Conservation (phyloP, 2,888 invertebrate genomes). For the Philonicus albiceps region DNA sequence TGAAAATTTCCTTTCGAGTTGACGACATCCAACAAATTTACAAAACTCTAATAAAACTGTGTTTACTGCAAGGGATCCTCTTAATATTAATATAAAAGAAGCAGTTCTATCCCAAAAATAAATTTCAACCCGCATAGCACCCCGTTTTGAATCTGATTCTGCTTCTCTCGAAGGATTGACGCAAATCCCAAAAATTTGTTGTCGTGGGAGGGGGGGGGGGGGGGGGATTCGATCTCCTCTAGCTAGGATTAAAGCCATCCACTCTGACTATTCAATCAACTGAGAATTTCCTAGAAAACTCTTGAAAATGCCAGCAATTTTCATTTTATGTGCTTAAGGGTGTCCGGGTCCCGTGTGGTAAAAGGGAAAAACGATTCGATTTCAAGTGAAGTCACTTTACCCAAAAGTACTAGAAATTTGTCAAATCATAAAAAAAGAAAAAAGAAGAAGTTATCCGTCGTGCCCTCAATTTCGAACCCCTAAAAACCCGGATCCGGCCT, state of each 20-base stretch:
- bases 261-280: neutral
- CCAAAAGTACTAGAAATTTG: neutral
- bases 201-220: too few relatives aligned
- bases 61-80: neutral
- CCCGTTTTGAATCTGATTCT: neutral
- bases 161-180: neutral
- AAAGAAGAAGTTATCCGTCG: neutral
- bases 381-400: neutral
- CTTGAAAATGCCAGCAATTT: neutral
- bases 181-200: neutral
- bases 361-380: neutral
- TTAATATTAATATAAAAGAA: neutral
- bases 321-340: neutral
- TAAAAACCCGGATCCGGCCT: neutral
- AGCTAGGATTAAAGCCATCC: neutral
- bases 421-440: neutral
- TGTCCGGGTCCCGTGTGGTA: neutral
- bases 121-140: neutral
- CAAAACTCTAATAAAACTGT: neutral
- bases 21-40: neutral
- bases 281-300: neutral
- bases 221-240: neutral
- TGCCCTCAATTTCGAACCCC: neutral
- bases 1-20: neutral
- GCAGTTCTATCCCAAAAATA: neutral